Evolutionary conservation across 2,113 vertebrate genomes (phyloP).

Genomic region (Oxyura jamaicensis): DNA sequence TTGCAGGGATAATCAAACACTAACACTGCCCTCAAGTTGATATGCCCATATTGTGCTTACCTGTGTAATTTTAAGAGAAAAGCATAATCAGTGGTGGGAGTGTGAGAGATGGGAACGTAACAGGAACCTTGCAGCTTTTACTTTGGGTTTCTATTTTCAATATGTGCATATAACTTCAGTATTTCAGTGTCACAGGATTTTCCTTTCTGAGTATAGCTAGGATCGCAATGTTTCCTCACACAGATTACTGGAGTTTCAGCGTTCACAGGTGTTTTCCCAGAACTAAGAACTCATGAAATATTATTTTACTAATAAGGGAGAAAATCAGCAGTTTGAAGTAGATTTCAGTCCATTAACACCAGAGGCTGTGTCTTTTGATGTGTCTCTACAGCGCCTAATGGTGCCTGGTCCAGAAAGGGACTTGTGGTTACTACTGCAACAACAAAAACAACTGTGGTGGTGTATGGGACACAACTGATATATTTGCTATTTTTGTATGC

Average conservation of each 20-base stretch:
- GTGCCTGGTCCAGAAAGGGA: not conserved
- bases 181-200: not conserved
- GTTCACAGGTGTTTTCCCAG: not conserved
- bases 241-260: not conserved
- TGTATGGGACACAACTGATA: not conserved
- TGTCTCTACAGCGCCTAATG: rapidly evolving
- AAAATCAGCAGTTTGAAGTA: not conserved
- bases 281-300: not conserved
- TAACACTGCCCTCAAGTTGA: not conserved
- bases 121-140: not conserved
- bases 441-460: not conserved
- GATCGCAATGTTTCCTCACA: not conserved
- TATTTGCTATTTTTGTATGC: not conserved
- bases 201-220: not conserved
- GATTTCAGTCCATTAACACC: not conserved
- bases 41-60: not conserved
- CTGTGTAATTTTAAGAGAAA: not conserved
- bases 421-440: not conserved
- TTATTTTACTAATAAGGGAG: not conserved
- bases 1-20: not conserved
- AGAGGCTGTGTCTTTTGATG: not conserved
- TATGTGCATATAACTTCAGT: not conserved
- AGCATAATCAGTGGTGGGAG: not conserved
- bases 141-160: not conserved
- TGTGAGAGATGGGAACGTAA: not conserved